Evolutionary conservation across 1,140 invertebrate species (phyloP), one percentile per base, ranked within the genome.

Genomic region (Penaeus indicus): DNA sequence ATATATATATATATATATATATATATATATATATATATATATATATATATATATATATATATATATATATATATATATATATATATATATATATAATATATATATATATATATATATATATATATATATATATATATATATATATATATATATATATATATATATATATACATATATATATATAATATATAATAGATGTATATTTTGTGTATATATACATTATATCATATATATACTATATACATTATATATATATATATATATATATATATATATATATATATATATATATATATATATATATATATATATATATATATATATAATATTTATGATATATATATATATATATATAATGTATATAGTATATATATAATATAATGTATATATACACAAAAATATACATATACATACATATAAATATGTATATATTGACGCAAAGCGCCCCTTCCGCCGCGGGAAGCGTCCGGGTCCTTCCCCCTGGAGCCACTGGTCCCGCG

Each of bases 11-110:
- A 69, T 22, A 69, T 69, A 69, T 22, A 69, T 69, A 69, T 69
- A 69, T 69, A 69, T 69, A 69, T 69, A 69, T 69, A 69, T 69
- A 22, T 69, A 69, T 69, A 22, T 69, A 69, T 69, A 22, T 69
- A 69, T 69, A 69, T 69, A 69, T 27, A 18, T 19, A 25, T 18
- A 11, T 69, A 69, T 18, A 69, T 69, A 69, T 69, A 69, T 69
- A 69, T 69, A 69, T 69, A 22, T 69, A 69, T 19, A 22, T 69
- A 69, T 69, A 69, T 69, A 69, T 69, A 69, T 69, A 69, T 69
- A 69, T 22, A 69, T 69, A 13, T 47, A 10, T 47, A 1, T 47
- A 47, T 13, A 13, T 13, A 13, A 47, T 47, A 47, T 13, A 47
- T 32, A 32, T 32, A 32, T 32, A 32, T 32, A 32, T 32, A n/a